Conservation (phyloP, 1,140 invertebrate genomes). For the Listronotus bonariensis region DNA sequence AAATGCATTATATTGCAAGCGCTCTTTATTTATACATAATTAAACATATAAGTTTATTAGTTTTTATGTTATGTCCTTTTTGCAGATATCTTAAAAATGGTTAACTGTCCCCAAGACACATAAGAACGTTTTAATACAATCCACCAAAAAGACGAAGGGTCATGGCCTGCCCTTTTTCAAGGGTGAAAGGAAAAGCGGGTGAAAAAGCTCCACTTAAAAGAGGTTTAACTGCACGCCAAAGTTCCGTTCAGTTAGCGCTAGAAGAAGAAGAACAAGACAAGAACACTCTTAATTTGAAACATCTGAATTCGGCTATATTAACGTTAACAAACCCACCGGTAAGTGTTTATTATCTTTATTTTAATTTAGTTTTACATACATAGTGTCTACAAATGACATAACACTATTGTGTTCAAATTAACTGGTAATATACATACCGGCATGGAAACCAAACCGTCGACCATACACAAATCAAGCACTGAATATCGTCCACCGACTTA, state of each 20-base stretch:
- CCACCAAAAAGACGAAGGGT: neutral
- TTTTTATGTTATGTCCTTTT: neutral
- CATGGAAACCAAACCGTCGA: too few species aligned
- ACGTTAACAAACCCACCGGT: conserved; percentile 64
- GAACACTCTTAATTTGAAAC: conserved; percentile 63
- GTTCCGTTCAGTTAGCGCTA: conserved; percentile 59
- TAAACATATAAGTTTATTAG: too few species aligned
- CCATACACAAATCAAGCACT: too few species aligned
- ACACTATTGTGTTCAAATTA: too few species aligned
- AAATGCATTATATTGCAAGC: too few species aligned
- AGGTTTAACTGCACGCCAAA: conserved; percentile 55
- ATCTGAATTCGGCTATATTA: conserved; percentile 62
- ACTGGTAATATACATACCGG: too few species aligned
- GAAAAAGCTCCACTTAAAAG: conserved; percentile 46
- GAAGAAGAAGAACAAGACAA: conserved; percentile 60
- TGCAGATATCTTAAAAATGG: neutral
- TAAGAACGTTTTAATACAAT: neutral
- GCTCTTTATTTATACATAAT: too few species aligned
- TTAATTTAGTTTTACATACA: too few species aligned
- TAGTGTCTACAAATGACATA: too few species aligned
- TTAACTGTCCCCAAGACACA: neutral
- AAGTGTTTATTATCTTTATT: conserved; percentile 47
- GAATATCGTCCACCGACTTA: too few species aligned
- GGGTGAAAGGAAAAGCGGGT: conserved; percentile 36
- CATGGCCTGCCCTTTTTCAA: conserved; percentile 50